Evolutionary conservation across 2,797 vertebrate species (phyloP).

Genomic region (Lophotriccus pileatus): DNA sequence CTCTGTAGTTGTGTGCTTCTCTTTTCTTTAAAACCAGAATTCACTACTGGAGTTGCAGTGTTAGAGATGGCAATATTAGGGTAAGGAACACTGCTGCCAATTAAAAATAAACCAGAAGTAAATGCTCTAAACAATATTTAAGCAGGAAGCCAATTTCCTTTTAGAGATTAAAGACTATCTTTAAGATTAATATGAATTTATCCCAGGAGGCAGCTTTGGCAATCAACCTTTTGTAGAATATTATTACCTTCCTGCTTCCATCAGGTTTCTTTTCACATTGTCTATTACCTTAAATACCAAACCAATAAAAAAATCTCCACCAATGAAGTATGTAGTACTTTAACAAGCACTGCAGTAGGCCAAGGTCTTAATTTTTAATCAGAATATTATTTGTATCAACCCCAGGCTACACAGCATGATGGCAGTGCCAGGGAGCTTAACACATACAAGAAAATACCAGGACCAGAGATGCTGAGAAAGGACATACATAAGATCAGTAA

Average conservation of each 20-base stretch:
- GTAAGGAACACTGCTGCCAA: neutral
- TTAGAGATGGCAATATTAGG: no score
- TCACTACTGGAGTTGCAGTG: fast-evolving
- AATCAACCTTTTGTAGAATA: neutral
- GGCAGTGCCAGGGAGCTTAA: neutral
- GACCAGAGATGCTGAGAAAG: neutral
- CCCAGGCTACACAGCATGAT: neutral
- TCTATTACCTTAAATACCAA: neutral
- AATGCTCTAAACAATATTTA: neutral
- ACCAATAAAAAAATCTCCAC: neutral
- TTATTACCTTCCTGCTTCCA: neutral
- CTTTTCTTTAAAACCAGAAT: neutral
- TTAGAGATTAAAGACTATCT: neutral
- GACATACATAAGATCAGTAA: fast-evolving
- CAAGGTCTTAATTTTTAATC: neutral
- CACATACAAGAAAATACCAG: neutral
- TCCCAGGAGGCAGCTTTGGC: neutral
- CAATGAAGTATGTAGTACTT: neutral
- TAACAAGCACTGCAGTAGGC: neutral
- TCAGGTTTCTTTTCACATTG: neutral
- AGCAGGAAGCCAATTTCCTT: neutral
- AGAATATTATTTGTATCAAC: neutral
- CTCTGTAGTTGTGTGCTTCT: no score
- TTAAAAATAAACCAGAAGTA: neutral
- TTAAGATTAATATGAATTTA: neutral